Percentiles rank a stretch among this genome's conserved stretches.
Evolutionary conservation across 2,113 vertebrate species (phyloP).

Genomic region (Emydura subglobosa): DNA sequence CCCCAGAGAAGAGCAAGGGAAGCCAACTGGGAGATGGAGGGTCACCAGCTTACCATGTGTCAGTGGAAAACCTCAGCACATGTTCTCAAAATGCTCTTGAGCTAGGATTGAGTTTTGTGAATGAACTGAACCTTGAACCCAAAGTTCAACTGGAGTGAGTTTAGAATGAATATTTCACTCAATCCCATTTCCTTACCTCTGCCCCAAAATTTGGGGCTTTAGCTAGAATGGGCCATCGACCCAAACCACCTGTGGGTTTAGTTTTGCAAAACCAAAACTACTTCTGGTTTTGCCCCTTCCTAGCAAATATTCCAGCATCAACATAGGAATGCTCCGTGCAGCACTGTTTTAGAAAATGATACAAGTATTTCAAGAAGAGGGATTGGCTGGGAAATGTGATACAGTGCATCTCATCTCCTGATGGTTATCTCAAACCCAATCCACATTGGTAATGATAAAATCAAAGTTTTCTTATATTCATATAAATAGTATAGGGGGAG

Average conservation of each 20-base stretch:
- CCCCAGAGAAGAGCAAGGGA: background rate
- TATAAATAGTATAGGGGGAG: background rate
- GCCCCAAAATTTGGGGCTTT: background rate
- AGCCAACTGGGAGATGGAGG: background rate
- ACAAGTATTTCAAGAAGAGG: background rate
- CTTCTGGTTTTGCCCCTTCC: background rate
- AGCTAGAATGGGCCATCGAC: background rate
- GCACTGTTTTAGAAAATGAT: background rate
- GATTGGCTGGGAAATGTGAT: background rate
- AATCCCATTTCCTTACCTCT: fast-evolving
- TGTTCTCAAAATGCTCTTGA: background rate
- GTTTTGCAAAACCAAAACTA: background rate
- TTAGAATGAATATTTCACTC: background rate
- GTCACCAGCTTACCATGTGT: background rate
- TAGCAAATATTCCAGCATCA: background rate
- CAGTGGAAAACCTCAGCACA: background rate
- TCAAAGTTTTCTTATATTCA: background rate
- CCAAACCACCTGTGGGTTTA: background rate
- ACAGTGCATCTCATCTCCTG: background rate
- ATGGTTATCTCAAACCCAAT: background rate
- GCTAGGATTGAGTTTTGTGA: background rate
- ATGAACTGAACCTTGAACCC: background rate
- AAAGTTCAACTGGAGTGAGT: background rate
- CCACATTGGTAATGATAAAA: background rate
- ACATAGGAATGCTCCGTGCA: background rate